phyloP scores from a whole-genome alignment of 2,113 vertebrate species.

The Oreocharis arfaki region DNA sequence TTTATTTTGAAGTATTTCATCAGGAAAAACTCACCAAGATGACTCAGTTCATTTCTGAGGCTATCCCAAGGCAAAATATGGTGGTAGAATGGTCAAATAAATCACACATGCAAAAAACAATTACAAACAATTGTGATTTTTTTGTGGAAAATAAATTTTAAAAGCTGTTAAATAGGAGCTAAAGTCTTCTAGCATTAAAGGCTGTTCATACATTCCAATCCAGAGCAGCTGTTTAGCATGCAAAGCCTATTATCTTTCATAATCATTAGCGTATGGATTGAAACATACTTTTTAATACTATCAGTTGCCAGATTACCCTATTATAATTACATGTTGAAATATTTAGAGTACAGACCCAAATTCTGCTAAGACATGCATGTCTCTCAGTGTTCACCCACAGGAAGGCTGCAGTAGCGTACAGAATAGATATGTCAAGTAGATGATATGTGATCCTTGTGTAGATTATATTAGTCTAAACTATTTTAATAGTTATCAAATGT shows the following conservation, averaged over 20 bases:
- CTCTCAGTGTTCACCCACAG: neutral
- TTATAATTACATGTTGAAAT: neutral
- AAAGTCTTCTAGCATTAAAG: neutral
- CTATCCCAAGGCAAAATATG: slow-evolving; percentile 6
- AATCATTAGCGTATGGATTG: neutral
- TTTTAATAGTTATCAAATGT: neutral
- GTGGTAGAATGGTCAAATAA: neutral
- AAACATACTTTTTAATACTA: neutral
- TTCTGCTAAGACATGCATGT: neutral
- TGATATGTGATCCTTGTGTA: neutral
- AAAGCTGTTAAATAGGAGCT: neutral
- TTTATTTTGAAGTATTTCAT: slow-evolving; percentile 46
- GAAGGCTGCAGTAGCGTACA: neutral
- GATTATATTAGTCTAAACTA: neutral
- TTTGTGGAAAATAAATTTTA: neutral
- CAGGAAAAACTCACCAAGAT: neutral
- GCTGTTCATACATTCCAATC: neutral
- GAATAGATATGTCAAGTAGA: neutral
- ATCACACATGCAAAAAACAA: neutral
- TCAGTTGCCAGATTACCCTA: neutral
- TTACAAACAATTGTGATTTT: neutral
- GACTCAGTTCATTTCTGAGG: neutral
- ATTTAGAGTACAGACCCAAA: neutral
- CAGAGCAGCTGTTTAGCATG: neutral
- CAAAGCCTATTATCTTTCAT: neutral